Percentiles rank a stretch among this genome's conserved stretches.
phyloP scores from a whole-genome alignment of 2,113 vertebrate genomes.

The Mus spicilegus region DNA sequence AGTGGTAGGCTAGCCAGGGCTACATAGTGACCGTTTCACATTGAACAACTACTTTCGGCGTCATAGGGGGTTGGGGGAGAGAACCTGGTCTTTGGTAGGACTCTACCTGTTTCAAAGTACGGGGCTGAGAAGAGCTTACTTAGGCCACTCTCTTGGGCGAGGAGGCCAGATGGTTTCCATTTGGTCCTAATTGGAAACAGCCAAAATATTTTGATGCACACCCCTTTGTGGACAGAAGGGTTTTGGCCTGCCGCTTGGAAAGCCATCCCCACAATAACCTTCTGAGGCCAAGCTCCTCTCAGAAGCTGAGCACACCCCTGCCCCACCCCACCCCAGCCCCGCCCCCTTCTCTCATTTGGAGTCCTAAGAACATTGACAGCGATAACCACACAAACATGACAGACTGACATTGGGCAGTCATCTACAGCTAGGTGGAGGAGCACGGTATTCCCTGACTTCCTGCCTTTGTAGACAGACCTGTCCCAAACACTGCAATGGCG shows the following conservation, averaged over 20 bases:
- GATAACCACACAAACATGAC: not conserved
- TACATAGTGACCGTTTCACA: not conserved
- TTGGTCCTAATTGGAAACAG: conserved; percentile 67
- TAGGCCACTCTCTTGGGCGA: not conserved
- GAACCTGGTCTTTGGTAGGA: conserved; percentile 51
- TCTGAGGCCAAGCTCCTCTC: conserved; percentile 1
- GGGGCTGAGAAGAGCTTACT: conserved; percentile 30
- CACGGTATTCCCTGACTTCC: not conserved
- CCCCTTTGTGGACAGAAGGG: conserved; percentile 41
- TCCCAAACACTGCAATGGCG: not conserved
- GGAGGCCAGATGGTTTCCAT: conserved; percentile 73
- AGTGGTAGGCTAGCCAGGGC: not conserved
- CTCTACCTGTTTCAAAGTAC: conserved; percentile 51
- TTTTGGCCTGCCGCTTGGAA: conserved; percentile 51
- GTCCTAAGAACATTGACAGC: not conserved
- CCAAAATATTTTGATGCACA: not conserved
- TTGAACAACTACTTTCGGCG: not conserved
- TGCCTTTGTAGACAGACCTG: not conserved
- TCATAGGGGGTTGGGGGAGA: not conserved
- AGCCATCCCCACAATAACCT: not conserved
- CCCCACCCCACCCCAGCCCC: too few species aligned
- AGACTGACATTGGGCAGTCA: not conserved
- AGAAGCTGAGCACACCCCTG: not conserved
- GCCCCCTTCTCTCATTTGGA: not conserved
- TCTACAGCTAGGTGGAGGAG: not conserved